Percentiles rank a stretch among this genome's conserved stretches.
These are phyloP conservation scores for Aplidium turbinatum DNA, from an alignment of 23 tunicate genomes.

Conservation along the genomic window DNA sequence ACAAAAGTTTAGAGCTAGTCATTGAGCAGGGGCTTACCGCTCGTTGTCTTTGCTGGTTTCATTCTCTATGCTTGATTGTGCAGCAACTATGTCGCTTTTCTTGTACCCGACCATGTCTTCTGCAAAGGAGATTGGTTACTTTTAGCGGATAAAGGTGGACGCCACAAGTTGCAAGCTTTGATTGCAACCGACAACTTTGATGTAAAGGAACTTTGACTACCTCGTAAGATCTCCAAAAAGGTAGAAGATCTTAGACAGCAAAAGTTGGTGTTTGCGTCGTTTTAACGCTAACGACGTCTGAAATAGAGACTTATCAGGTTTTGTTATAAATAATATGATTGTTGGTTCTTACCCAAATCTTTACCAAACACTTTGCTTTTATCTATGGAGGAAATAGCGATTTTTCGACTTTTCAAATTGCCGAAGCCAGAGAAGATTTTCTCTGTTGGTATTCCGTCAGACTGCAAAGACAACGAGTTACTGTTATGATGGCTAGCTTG, in stretches of 20 bases:
- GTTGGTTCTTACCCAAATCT: too few relatives aligned
- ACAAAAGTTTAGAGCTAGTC: not conserved
- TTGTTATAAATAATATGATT: not conserved
- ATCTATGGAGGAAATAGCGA: conserved; percentile 73
- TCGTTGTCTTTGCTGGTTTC: conserved; percentile 27
- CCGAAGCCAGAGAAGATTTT: conserved; percentile 72
- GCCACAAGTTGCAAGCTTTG: too few relatives aligned
- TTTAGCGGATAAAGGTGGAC: too few relatives aligned
- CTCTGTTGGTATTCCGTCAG: conserved; percentile 40
- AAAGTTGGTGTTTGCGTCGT: too few relatives aligned
- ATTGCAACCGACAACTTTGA: too few relatives aligned
- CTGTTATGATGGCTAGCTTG: too few relatives aligned
- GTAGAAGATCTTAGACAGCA: too few relatives aligned
- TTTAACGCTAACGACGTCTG: too few relatives aligned
- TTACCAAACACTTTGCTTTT: conserved; percentile 52
- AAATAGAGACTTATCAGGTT: too few relatives aligned
- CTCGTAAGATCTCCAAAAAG: too few relatives aligned
- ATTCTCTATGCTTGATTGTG: conserved; percentile 20
- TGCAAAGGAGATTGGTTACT: too few relatives aligned
- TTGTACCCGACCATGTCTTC: conserved; percentile 38
- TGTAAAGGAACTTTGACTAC: too few relatives aligned
- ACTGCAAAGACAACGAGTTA: conserved; percentile 23
- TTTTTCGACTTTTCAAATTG: conserved; percentile 79
- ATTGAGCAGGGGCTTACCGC: conserved; percentile 22
- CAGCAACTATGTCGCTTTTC: conserved; percentile 56